phyloP scores from a whole-genome alignment of 2,888 invertebrate species.

The Encarsia formosa region DNA sequence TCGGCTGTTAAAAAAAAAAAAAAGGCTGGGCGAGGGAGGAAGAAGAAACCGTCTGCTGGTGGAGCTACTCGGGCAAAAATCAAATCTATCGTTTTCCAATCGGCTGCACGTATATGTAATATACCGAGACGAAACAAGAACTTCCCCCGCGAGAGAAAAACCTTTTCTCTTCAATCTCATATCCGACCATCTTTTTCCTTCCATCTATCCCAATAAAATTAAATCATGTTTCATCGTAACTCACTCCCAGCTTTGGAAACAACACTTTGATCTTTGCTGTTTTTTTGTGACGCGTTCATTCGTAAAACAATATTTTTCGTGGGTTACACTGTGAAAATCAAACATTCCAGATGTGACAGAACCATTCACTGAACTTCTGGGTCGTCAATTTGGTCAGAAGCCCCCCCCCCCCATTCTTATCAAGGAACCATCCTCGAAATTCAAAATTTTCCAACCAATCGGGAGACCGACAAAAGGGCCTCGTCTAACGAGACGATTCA shows the following conservation, averaged over 20 bases:
- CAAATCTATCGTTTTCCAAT: constrained; percentile 23
- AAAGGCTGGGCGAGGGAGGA: no score
- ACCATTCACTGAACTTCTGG: no score
- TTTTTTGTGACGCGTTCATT: constrained; percentile 24
- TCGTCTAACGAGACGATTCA: no score
- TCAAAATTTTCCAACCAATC: no score
- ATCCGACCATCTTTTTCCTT: not conserved
- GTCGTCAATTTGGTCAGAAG: no score
- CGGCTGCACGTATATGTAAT: constrained; percentile 18
- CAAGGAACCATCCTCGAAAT: no score
- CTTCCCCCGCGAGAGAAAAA: constrained; percentile 1
- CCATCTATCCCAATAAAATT: constrained; percentile 8
- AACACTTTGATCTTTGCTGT: constrained; percentile 16
- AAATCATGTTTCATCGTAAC: constrained; percentile 22
- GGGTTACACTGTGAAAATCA: no score
- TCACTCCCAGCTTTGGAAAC: constrained; percentile 12
- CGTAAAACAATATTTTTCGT: no score
- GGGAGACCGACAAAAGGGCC: no score
- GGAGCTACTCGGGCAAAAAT: constrained; percentile 13
- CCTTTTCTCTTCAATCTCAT: not conserved
- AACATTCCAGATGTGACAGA: no score
- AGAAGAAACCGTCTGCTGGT: no score
- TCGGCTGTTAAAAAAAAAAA: constrained; percentile 14
- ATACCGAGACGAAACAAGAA: constrained; percentile 3
- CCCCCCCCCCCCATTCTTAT: no score